phyloP scores from a whole-genome alignment of 2,888 invertebrate species.

The Orthosia gracilis region DNA sequence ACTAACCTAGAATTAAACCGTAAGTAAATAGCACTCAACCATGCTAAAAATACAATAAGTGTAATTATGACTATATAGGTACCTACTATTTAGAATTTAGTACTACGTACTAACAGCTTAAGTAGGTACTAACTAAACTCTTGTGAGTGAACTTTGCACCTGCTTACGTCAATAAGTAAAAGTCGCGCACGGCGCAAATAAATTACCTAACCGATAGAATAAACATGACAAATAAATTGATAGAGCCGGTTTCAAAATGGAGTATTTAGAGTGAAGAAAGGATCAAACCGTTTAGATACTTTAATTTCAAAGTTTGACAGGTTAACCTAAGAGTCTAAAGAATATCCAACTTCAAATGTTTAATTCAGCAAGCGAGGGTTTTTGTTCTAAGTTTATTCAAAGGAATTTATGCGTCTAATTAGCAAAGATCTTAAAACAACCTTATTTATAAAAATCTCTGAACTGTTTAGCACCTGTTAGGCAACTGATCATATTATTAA shows the following conservation, averaged over 20 bases:
- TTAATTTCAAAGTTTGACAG: too few species aligned
- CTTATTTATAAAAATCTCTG: not conserved
- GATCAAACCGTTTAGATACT: too few species aligned
- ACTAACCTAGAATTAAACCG: conserved; percentile 32
- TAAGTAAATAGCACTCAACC: conserved; percentile 41
- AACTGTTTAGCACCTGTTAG: not conserved
- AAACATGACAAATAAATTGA: not conserved
- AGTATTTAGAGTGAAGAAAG: too few species aligned
- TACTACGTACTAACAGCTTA: too few species aligned
- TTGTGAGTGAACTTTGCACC: conserved; percentile 19
- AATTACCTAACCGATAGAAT: conserved; percentile 29
- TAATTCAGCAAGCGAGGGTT: too few species aligned
- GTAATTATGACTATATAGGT: not conserved
- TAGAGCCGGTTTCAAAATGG: too few species aligned
- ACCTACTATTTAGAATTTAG: too few species aligned
- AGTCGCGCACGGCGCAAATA: not conserved
- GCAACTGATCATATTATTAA: not conserved
- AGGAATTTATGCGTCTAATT: not conserved
- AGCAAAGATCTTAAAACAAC: too few species aligned
- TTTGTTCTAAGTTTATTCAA: not conserved
- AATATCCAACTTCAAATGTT: too few species aligned
- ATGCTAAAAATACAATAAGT: not conserved
- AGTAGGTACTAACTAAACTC: conserved; percentile 1
- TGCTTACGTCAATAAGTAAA: not conserved
- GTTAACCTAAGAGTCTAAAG: too few species aligned